These are phyloP conservation scores for Oreohelix idahoensis DNA, from an alignment of 1,140 invertebrate species.

Conservation along the genomic window DNA sequence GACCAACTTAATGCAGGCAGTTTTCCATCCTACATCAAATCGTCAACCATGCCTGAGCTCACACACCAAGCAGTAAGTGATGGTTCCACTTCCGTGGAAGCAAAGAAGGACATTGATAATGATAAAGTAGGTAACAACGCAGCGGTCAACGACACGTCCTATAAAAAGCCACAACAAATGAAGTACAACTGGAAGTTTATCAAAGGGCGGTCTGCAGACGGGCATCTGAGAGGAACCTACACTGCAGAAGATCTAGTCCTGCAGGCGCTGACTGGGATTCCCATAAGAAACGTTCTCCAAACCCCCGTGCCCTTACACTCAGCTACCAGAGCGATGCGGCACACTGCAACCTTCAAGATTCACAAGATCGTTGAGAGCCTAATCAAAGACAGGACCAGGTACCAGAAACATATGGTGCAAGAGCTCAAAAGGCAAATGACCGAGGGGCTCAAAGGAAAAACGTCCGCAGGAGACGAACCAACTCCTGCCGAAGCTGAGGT, in stretches of 20 bases:
- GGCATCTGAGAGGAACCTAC: slow-evolving; percentile 35
- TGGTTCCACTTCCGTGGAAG: neutral
- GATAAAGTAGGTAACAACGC: too few species aligned
- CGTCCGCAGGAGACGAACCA: neutral
- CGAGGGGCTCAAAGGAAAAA: neutral
- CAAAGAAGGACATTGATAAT: neutral
- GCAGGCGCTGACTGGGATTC: slow-evolving; percentile 56
- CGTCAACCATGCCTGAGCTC: neutral
- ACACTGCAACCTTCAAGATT: slow-evolving; percentile 69
- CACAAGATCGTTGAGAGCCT: slow-evolving; percentile 61
- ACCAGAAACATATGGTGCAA: slow-evolving; percentile 62
- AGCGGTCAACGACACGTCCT: neutral
- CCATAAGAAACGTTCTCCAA: slow-evolving; percentile 36
- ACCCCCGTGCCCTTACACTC: slow-evolving; percentile 34
- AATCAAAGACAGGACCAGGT: slow-evolving; percentile 59
- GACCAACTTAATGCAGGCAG: neutral
- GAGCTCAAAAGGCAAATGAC: slow-evolving; percentile 56
- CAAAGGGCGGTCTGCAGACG: slow-evolving; percentile 10
- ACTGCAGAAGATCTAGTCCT: slow-evolving; percentile 55
- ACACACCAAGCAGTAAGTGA: neutral
- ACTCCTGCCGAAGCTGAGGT: neutral
- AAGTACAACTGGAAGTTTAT: slow-evolving; percentile 51
- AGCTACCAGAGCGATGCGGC: slow-evolving; percentile 45
- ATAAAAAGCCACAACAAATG: slow-evolving; percentile 28
- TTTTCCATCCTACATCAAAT: neutral